Conservation (phyloP, 1,140 invertebrate genomes). For the Camponotus pennsylvanicus region DNA sequence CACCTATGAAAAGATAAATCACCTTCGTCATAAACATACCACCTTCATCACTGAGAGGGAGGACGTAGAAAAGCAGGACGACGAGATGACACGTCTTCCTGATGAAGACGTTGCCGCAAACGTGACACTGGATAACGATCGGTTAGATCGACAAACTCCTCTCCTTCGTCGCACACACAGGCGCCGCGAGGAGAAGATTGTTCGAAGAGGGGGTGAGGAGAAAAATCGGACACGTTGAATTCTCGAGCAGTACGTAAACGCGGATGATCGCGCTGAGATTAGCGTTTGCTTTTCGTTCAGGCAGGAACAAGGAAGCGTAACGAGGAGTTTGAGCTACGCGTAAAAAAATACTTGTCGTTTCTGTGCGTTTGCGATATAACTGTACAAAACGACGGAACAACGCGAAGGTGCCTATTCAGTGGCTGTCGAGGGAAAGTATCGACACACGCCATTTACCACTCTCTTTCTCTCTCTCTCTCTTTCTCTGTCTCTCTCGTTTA, state of each 20-base stretch:
- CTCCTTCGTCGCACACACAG: constrained; percentile 46
- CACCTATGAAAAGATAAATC: constrained; percentile 84
- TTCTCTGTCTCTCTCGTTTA: neutral
- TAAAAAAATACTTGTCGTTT: constrained; percentile 73
- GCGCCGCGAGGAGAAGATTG: neutral
- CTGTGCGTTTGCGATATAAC: constrained; percentile 4
- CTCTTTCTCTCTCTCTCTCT: neutral
- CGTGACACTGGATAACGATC: neutral
- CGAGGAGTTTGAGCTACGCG: constrained; percentile 22
- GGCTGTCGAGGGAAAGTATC: constrained; percentile 61
- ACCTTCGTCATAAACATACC: constrained; percentile 83
- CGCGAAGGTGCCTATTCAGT: constrained; percentile 55
- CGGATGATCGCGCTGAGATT: neutral
- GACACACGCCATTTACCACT: constrained; percentile 72
- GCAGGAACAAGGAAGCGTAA: neutral
- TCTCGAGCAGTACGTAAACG: constrained; percentile 55
- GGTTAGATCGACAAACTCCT: constrained; percentile 13
- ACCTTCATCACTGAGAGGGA: constrained; percentile 71
- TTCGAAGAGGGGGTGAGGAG: neutral
- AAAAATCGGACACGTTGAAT: constrained; percentile 35
- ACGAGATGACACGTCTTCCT: constrained; percentile 17
- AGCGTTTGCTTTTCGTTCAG: neutral
- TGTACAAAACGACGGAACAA: constrained; percentile 48
- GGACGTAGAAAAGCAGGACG: constrained; percentile 22
- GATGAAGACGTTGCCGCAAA: constrained; percentile 37